These are phyloP conservation scores for Anoplopoma fimbria DNA, from an alignment of 2,113 vertebrate genomes.

Conservation along the genomic window DNA sequence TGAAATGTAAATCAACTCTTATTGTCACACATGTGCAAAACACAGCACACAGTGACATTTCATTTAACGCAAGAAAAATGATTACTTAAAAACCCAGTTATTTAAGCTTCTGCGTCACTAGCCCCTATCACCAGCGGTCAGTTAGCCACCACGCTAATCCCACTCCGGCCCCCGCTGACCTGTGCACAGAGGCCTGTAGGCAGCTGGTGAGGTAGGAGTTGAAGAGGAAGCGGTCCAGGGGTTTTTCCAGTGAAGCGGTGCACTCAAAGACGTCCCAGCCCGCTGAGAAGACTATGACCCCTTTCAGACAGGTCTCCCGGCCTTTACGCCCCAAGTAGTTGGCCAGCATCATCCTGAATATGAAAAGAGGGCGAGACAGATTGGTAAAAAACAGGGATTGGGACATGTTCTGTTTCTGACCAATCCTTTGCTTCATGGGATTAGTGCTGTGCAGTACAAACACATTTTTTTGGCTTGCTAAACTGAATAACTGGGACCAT, in stretches of 20 bases:
- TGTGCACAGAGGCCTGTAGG: slow-evolving; percentile 94
- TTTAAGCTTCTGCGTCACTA: slow-evolving; percentile 7
- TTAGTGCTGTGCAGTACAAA: slow-evolving; percentile 49
- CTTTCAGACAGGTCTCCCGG: slow-evolving; percentile 91
- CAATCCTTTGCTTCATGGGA: slow-evolving; percentile 50
- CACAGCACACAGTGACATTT: not conserved
- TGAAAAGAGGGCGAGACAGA: not conserved
- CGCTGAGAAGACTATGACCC: slow-evolving; percentile 94
- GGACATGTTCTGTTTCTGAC: slow-evolving; percentile 50
- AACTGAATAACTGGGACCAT: not conserved
- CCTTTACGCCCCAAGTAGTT: slow-evolving; percentile 96
- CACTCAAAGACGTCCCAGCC: slow-evolving; percentile 98
- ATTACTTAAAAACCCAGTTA: slow-evolving; percentile 6
- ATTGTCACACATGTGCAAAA: not conserved
- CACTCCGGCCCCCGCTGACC: slow-evolving; percentile 84
- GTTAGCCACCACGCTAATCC: slow-evolving; percentile 52
- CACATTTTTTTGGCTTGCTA: slow-evolving; percentile 20
- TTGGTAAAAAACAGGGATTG: slow-evolving; percentile 36
- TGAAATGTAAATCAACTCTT: not conserved
- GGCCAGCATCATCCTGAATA: slow-evolving; percentile 94
- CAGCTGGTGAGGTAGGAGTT: slow-evolving; percentile 99
- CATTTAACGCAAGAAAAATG: not conserved
- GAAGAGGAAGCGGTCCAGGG: slow-evolving; percentile 97
- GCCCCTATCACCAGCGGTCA: not conserved
- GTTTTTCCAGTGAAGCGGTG: slow-evolving; percentile 94